phyloP scores from a whole-genome alignment of 2,888 invertebrate species.

The Melipona beecheii region DNA sequence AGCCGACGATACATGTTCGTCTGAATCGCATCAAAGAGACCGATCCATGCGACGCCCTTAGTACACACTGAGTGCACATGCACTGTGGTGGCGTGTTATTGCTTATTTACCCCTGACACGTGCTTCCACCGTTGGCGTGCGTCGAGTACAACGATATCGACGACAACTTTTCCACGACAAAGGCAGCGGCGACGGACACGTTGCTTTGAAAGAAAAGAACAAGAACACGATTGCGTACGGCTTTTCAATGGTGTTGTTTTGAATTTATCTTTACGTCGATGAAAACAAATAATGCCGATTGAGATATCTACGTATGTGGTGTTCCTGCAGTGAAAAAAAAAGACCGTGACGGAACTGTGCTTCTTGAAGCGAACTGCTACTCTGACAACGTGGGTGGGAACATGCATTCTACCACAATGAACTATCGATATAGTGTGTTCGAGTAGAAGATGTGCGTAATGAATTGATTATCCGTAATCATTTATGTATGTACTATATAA shows the following conservation, averaged over 20 bases:
- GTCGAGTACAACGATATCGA: conserved; percentile 59
- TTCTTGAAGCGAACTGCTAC: neutral
- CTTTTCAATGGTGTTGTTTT: conserved; percentile 6
- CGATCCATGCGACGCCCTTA: conserved; percentile 64
- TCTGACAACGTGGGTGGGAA: conserved; percentile 53
- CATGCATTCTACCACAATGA: conserved; percentile 41
- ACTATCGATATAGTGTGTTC: conserved; percentile 32
- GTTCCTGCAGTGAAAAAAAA: conserved; percentile 24
- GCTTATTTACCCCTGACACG: conserved; percentile 75
- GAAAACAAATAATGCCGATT: conserved; percentile 6
- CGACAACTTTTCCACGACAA: conserved; percentile 51
- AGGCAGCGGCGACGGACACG: conserved; percentile 42
- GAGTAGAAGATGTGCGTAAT: conserved; percentile 17
- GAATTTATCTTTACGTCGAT: conserved; percentile 12
- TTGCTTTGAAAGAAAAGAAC: conserved; percentile 14
- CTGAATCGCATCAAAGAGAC: neutral
- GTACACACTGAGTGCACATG: conserved; percentile 70
- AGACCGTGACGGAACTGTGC: conserved; percentile 28
- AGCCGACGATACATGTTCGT: conserved; percentile 13
- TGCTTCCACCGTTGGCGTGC: conserved; percentile 64
- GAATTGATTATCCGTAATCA: conserved; percentile 40
- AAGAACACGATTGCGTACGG: conserved; percentile 1
- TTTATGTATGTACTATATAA: conserved; percentile 60
- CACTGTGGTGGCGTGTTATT: conserved; percentile 70
- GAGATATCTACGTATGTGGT: neutral